Evolutionary conservation across 2,113 vertebrate genomes (phyloP), one percentile per base, ranked within the genome.

Genomic region (Calypte anna): DNA sequence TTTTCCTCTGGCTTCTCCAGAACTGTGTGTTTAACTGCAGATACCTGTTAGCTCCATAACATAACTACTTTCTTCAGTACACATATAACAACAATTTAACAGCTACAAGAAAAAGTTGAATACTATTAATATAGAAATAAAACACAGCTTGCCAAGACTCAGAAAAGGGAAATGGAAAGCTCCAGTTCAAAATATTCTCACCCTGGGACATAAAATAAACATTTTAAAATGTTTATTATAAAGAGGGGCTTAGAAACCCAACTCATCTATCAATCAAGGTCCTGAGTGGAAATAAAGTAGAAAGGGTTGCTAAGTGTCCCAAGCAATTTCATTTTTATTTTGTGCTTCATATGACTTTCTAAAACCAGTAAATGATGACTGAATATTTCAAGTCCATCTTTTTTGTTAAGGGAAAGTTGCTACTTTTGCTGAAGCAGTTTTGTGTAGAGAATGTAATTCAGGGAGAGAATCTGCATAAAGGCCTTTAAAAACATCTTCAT

Each of bases 191-290:
- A 97, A 97, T 97, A 97, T 93, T 93, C 98, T 98, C 97, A 97
- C 88, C 90, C 93, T 92, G 94, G 96, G 97, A 97, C 94, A 94
- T 98, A 98, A 98, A 98, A 97, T 98, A 98, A 98, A 98, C 97
- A 97, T 97, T 97, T 97, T 1, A 27, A 97, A 97, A 97, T 98
- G 96, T 98, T 98, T 98, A 97, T 97, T 97, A 94, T 97, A 97
- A 96, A 97, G 94, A 96, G 86, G 79, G 84, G 40, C 88, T 97
- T 91, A 95, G 93, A 96, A 97, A 95, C 68, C 76, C 58, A 89
- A 92, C 73, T 95, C 89, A 96, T 94, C 86, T 95, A 92, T 83
- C 48, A 89, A 95, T 96, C 95, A 95, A 95, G 91, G 85, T 94
- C 88, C 94, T 75, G 91, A 96, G 84, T 91, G 86, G 82, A 96